Percentiles rank a stretch among this genome's conserved stretches.
Evolutionary conservation across 2,113 vertebrate species (phyloP).

Genomic region (Zosterops pallidus): DNA sequence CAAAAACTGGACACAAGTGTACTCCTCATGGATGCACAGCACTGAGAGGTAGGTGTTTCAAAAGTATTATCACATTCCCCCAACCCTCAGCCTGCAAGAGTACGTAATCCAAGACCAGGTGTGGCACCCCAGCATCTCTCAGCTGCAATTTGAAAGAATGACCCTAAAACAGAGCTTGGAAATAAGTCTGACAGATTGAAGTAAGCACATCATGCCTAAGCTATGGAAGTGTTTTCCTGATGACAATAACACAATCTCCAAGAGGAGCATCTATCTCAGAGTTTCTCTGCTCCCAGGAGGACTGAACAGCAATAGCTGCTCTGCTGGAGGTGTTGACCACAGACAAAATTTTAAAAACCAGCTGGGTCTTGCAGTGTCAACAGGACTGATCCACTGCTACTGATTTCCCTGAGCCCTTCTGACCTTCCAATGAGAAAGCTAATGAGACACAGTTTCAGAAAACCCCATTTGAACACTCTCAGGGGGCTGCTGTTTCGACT

Average conservation of each 20-base stretch:
- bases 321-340: neutral
- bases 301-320: neutral
- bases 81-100: neutral
- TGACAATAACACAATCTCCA: neutral
- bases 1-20: neutral
- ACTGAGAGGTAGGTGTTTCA: neutral
- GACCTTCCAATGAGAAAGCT: neutral
- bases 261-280: neutral
- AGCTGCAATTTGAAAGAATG: neutral
- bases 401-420: neutral
- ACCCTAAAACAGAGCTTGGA: neutral
- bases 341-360: neutral
- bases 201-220: neutral
- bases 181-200: neutral
- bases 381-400: neutral
- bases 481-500: neutral
- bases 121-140: neutral
- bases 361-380: rapidly evolving
- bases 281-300: neutral
- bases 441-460: neutral
- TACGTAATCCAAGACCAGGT: rapidly evolving
- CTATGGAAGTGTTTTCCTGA: neutral
- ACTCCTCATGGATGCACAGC: neutral
- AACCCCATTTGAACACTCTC: neutral
- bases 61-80: neutral